A percentile compares a stretch with the other conserved stretches of the same genome.
These are phyloP conservation scores for Anguilla marmorata DNA, from an alignment of 2,797 vertebrate genomes.

Conservation along the genomic window DNA sequence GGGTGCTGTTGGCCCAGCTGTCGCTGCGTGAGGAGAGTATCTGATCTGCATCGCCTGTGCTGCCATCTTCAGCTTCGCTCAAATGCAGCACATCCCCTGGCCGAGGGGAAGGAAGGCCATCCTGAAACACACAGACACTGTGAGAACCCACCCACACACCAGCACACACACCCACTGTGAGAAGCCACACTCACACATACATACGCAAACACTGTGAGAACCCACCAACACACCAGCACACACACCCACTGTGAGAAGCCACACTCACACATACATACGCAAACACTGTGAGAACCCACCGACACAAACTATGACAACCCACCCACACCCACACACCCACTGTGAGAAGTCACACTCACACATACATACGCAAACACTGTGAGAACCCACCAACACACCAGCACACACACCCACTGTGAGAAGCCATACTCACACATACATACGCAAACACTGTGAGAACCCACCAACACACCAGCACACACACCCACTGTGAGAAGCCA, in stretches of 20 bases:
- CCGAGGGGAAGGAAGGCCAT: constrained; percentile 64
- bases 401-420: too few species aligned
- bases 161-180: not conserved
- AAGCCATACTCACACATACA: not conserved
- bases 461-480: too few species aligned
- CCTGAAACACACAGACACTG: constrained; percentile 52
- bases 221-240: too few species aligned
- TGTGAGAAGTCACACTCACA: not conserved
- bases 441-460: too few species aligned
- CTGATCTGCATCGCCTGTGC: constrained; percentile 67
- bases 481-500: not conserved
- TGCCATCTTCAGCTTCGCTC: constrained; percentile 76
- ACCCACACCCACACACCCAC: not conserved
- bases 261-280: not conserved
- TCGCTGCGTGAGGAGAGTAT: constrained; percentile 68
- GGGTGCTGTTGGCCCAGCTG: constrained; percentile 73
- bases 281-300: not conserved
- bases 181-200: not conserved
- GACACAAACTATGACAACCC: too few species aligned
- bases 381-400: too few species aligned
- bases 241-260: not conserved
- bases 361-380: not conserved
- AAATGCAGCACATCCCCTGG: constrained; percentile 70
- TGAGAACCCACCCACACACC: not conserved
- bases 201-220: not conserved